Evolutionary conservation across 2,888 invertebrate species (phyloP).

Genomic region (Apamea sordens): DNA sequence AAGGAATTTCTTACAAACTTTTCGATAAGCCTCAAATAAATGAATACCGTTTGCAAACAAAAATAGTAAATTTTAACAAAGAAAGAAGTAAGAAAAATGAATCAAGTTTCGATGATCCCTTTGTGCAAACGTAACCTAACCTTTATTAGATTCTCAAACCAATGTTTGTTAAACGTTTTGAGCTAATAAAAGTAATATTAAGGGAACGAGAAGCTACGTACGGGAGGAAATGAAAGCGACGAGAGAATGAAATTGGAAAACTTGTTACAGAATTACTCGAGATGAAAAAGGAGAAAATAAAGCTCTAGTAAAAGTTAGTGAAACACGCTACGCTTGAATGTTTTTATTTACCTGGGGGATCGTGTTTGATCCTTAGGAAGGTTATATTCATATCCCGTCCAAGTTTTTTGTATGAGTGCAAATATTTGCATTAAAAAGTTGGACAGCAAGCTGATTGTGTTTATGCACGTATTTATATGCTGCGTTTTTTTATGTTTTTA

Average conservation of each 20-base stretch:
- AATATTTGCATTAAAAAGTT: constrained; percentile 41
- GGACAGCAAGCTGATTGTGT: constrained; percentile 19
- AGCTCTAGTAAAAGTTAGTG: constrained; percentile 82
- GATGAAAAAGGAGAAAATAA: constrained; percentile 87
- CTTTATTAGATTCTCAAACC: constrained; percentile 85
- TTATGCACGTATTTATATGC: neutral
- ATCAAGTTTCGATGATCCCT: constrained; percentile 69
- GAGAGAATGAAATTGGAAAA: constrained; percentile 90
- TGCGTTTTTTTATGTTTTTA: neutral
- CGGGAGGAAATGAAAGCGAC: constrained; percentile 89
- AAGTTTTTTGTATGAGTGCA: constrained; percentile 18
- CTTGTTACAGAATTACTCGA: constrained; percentile 88
- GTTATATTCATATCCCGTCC: constrained; percentile 34
- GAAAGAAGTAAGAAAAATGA: constrained; percentile 36
- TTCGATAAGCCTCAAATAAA: neutral
- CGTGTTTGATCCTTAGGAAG: constrained; percentile 65
- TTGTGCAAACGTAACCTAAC: constrained; percentile 81
- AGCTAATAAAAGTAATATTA: constrained; percentile 90
- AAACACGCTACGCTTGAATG: constrained; percentile 71
- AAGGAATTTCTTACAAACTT: neutral
- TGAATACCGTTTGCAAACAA: constrained; percentile 36
- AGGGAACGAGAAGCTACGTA: constrained; percentile 81
- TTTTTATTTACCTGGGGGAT: constrained; percentile 72
- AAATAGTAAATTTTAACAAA: constrained; percentile 37
- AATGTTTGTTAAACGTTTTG: constrained; percentile 89